Evolutionary conservation across 2,113 vertebrate genomes (phyloP), one percentile per base, ranked within the genome.

Genomic region (Dendropsophus ebraccatus): DNA sequence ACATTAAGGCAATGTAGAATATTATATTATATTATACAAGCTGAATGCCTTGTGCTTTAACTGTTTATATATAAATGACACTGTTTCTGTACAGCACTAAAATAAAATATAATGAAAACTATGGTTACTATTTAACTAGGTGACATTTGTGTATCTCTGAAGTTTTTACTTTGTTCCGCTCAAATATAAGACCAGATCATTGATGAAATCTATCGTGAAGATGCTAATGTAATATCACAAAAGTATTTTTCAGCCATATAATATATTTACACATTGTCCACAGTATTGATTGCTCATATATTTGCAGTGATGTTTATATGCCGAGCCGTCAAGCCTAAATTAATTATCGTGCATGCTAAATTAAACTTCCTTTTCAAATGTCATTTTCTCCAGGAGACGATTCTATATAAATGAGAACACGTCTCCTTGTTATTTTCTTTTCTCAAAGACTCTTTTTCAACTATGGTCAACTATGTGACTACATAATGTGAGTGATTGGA

Each of bases 281-380:
- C 47, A 30, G 47, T 17, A 77, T 77, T 52, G 74, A 77, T 52
- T 8, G 14, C 49, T 28, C 47, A 50, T 49, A 52, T 11, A 74
- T 41, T 25, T 77, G 32, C 49, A 54, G 74, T 50, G 74, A 28
- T 76, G 47, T 50, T 54, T 54, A 52, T 77, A 77, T 77, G 25
- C 45, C 45, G 14, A 11, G 16, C 54, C 28, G 19, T 32, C 49
- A 54, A 52, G 13, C 47, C 50, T 52, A 77, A 52, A 77, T 77
- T 54, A 52, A 77, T 54, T 30, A 77, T 50, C 45, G 49, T 76
- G 47, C 45, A 50, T 17, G 47, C 14, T 75, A 77, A 77, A 77
- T 77, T 76, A 76, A 50, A n/a, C 45, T 76, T 76, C 25, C 23
- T 28, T 50, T 54, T 54, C 41, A 19, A 54, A 54, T 52, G 47